These are phyloP conservation scores for Polypedilum pembai DNA, from an alignment of 1,140 invertebrate genomes.

Conservation along the genomic window DNA sequence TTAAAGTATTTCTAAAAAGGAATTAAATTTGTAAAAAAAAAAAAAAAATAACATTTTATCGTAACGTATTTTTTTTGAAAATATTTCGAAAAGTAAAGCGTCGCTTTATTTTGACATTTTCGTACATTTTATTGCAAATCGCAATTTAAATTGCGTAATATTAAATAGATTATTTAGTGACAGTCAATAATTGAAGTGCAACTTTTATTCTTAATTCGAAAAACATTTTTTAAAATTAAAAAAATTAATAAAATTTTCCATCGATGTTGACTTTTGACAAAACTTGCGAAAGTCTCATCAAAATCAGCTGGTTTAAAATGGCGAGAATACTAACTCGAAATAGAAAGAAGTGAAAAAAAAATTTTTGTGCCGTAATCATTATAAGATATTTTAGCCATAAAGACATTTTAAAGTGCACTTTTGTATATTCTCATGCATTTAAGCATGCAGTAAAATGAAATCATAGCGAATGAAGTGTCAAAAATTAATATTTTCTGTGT, in stretches of 20 bases:
- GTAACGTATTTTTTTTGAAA: neutral
- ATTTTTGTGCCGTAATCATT: neutral
- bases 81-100: too few relatives aligned
- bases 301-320: slow-evolving; percentile 27
- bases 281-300: neutral
- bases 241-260: too few relatives aligned
- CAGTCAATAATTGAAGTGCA: too few relatives aligned
- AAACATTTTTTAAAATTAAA: too few relatives aligned
- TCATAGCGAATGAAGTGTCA: neutral
- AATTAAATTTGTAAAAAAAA: too few relatives aligned
- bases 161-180: too few relatives aligned
- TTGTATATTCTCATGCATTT: neutral
- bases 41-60: neutral
- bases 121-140: neutral
- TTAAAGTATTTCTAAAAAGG: too few relatives aligned
- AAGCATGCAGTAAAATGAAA: neutral
- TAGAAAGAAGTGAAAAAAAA: neutral
- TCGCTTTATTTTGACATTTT: neutral
- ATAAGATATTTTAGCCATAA: neutral
- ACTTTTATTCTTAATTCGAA: too few relatives aligned
- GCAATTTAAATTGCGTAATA: neutral
- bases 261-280: neutral
- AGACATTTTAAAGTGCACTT: slow-evolving; percentile 11
- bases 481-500: neutral
- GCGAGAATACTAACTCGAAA: slow-evolving; percentile 4